A percentile compares a stretch with the other conserved stretches of the same genome.
These are phyloP conservation scores for Limnephilus marmoratus DNA, from an alignment of 2,888 invertebrate genomes.

Conservation along the genomic window DNA sequence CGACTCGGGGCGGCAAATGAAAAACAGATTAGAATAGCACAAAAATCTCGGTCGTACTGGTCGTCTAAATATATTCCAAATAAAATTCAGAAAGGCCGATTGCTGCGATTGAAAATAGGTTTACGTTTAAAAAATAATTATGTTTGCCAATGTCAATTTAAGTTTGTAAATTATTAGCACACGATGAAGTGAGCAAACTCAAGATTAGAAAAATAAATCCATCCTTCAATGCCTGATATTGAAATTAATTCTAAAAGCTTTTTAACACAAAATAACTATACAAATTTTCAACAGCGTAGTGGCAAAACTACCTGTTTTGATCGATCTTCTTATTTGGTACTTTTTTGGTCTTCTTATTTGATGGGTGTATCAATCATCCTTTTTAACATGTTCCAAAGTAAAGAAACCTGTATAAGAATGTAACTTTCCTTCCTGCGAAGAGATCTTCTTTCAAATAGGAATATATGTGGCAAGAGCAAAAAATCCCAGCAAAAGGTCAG, in stretches of 20 bases:
- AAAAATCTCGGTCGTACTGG: too few species aligned
- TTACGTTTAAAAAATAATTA: too few species aligned
- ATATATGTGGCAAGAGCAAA: background rate
- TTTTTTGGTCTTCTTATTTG: too few species aligned
- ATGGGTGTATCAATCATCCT: background rate
- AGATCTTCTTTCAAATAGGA: background rate
- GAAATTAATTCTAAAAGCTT: background rate
- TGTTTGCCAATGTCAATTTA: too few species aligned
- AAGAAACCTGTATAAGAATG: background rate
- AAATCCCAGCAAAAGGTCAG: slow-evolving; percentile 57
- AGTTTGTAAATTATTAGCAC: too few species aligned
- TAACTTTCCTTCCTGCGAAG: background rate
- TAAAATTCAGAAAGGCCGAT: too few species aligned
- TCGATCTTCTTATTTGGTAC: background rate
- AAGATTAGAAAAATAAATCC: background rate
- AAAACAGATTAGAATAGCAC: too few species aligned
- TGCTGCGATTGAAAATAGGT: too few species aligned
- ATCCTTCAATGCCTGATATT: background rate
- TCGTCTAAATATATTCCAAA: too few species aligned
- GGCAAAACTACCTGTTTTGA: background rate
- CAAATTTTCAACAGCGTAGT: background rate
- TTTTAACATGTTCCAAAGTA: background rate
- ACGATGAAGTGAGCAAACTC: background rate
- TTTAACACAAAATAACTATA: background rate
- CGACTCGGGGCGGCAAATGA: too few species aligned